A percentile compares a stretch with the other conserved stretches of the same genome.
Conservation (phyloP, 2,888 invertebrate genomes). For the Meloe dianella region DNA sequence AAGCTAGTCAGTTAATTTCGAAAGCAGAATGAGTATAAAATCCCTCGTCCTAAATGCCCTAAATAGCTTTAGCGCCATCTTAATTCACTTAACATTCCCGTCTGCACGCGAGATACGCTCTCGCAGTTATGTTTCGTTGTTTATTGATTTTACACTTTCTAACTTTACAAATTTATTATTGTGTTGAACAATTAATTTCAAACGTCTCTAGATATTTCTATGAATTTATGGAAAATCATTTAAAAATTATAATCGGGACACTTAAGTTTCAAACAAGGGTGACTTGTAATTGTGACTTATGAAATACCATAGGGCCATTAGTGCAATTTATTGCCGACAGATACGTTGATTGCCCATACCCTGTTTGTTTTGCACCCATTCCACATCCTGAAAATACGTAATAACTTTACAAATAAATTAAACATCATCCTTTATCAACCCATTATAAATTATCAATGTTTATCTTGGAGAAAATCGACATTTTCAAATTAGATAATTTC, state of each 20-base stretch:
- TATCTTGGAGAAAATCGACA: neutral
- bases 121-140: neutral
- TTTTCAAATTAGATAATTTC: neutral
- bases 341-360: conserved; percentile 49
- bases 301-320: conserved; percentile 60
- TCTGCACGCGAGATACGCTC: conserved; percentile 38
- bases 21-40: conserved; percentile 51
- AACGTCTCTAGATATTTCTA: too few relatives aligned
- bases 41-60: conserved; percentile 51
- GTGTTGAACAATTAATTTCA: too few relatives aligned
- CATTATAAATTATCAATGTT: conserved; percentile 20
- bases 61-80: conserved; percentile 51
- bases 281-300: conserved; percentile 47
- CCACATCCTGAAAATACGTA: conserved; percentile 30
- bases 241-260: neutral
- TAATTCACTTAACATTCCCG: conserved; percentile 47
- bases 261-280: conserved; percentile 20
- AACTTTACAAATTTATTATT: neutral
- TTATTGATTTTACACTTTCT: neutral
- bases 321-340: conserved; percentile 56
- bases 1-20: conserved; percentile 53
- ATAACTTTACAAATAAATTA: conserved; percentile 35
- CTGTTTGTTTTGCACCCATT: conserved; percentile 33
- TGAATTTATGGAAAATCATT: neutral
- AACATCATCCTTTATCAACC: conserved; percentile 24